Evolutionary conservation across 2,797 vertebrate species (phyloP), one percentile per base, ranked within the genome.

Genomic region (Pangasius krempfi): DNA sequence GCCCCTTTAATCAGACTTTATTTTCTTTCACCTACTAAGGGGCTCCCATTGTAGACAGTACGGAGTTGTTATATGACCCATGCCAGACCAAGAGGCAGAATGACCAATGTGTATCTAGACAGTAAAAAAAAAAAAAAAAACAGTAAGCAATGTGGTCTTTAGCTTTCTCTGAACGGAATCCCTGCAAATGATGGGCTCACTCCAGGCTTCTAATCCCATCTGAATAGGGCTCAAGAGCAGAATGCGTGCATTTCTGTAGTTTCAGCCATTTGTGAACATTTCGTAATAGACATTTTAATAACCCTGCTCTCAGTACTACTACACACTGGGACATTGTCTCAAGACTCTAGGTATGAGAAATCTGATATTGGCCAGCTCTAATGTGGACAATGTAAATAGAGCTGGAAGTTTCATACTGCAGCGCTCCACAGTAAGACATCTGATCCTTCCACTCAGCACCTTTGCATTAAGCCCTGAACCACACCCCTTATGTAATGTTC

Each of bases 391-490:
- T 44, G 66, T 85, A 30, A 44, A 62, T 33, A 73, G 68, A 52
- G 79, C 37, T 33, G 37, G 30, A 70, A 14, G 54, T 81, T 58
- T 70, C 25, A 72, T 37, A 25, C 6, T 50, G 44, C 14, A 40
- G 66, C 13, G 22, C n/a, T 54, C 58, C 22, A 52, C 20, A 79
- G 58, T 3, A 58, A 20, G 72, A 75, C 73, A 62, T 27, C 78
- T 64, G 56, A 64, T 81, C 79, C 62, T 56, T 68, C 20, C 44
- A 40, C 70, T 89, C 88, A 87, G 13, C 85, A 87, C 88, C 72
- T 89, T 73, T 58, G 50, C 85, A 85, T 89, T 73, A 90, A 68
- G 62, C 56, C 73, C 16, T 37, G 33, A n/a, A 52, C n/a, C n/a
- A 8, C 81, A 56, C 22, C 70, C 13, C 10, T 75, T 72, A 84